Conservation (phyloP, 2,797 vertebrate genomes). For the Streptopelia turtur region DNA sequence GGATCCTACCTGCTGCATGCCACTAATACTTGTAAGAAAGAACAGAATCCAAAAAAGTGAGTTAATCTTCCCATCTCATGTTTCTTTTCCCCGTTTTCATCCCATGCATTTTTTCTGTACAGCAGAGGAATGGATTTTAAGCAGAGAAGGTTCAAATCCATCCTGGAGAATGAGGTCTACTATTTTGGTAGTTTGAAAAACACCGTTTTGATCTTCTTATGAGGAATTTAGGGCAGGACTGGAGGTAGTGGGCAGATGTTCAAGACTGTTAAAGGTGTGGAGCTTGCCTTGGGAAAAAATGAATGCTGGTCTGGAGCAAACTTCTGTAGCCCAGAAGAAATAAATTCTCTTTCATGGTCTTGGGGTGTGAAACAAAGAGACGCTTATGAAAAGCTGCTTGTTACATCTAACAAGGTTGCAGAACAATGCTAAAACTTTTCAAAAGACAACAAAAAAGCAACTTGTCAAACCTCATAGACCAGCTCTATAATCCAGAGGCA, state of each 20-base stretch:
- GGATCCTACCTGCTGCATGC: not conserved
- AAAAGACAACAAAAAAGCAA: not conserved
- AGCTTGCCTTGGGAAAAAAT: not conserved
- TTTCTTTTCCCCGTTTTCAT: not conserved
- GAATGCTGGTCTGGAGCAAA: not conserved
- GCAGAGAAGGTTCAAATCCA: not conserved
- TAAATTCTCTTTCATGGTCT: not conserved
- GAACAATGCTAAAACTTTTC: not conserved
- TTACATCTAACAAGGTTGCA: not conserved
- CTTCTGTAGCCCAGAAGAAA: not conserved
- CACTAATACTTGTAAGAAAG: not conserved
- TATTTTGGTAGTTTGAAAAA: not conserved
- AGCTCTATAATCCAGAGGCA: not conserved
- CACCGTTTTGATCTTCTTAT: not conserved
- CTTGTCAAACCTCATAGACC: not conserved
- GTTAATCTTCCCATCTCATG: not conserved
- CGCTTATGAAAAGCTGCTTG: not conserved
- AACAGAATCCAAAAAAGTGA: not conserved
- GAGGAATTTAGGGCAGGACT: not conserved
- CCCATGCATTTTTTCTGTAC: not conserved
- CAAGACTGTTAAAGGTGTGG: not conserved
- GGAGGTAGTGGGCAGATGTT: not conserved
- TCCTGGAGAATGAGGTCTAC: not conserved
- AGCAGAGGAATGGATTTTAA: not conserved
- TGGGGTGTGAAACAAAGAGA: not conserved